phyloP scores from a whole-genome alignment of 2,797 vertebrate genomes.

The Cygnus olor region DNA sequence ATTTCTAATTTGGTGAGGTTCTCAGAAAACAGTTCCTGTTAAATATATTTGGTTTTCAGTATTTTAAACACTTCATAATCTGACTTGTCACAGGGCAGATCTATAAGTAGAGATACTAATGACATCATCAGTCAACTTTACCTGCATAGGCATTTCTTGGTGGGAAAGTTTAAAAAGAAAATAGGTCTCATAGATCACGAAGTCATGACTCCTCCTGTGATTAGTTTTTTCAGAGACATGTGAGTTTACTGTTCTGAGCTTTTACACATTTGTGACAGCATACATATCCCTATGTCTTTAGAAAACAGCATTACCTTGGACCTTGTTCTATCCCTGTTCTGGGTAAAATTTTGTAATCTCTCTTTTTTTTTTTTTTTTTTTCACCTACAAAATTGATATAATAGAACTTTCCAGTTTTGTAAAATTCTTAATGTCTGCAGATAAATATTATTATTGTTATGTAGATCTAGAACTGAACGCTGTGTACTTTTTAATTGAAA shows the following conservation, averaged over 20 bases:
- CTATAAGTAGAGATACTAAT: neutral
- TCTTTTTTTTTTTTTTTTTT: neutral
- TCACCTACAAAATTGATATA: neutral
- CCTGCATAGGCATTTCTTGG: neutral
- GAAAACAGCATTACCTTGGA: neutral
- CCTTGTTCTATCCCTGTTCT: neutral
- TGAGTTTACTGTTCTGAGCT: neutral
- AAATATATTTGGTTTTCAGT: neutral
- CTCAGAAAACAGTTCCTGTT: neutral
- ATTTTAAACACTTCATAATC: neutral
- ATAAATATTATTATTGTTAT: neutral
- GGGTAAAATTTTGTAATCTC: neutral
- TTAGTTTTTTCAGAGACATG: neutral
- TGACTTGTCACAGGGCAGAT: neutral
- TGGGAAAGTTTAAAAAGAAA: neutral
- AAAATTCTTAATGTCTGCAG: neutral
- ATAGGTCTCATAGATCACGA: neutral
- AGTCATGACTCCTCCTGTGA: neutral
- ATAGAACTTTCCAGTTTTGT: neutral
- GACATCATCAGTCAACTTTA: neutral
- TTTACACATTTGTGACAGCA: neutral
- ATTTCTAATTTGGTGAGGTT: neutral
- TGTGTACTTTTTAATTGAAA: neutral
- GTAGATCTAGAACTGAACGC: neutral
- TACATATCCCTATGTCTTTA: neutral